Conservation (phyloP, 2,113 vertebrate genomes). For the Chaenogobius annularis region DNA sequence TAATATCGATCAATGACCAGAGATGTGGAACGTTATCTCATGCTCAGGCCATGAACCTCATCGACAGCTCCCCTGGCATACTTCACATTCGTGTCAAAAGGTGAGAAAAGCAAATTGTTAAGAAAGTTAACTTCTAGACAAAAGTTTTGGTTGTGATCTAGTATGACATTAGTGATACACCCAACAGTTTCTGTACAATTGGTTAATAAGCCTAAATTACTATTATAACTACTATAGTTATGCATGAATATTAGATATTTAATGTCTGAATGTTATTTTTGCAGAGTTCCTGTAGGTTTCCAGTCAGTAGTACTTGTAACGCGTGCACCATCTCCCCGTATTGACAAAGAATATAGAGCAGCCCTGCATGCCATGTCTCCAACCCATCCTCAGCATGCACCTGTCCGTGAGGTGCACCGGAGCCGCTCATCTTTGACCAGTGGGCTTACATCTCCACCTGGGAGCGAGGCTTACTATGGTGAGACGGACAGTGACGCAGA, state of each 20-base stretch:
- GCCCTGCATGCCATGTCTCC: conserved; percentile 74
- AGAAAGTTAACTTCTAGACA: background rate
- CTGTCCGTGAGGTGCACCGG: conserved; percentile 66
- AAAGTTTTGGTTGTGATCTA: background rate
- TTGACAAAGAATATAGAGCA: conserved; percentile 81
- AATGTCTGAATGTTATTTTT: background rate
- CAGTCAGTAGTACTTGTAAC: conserved; percentile 80
- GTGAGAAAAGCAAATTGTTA: conserved; percentile 70
- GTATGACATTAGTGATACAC: background rate
- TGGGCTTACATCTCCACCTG: conserved; percentile 87
- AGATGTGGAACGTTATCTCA: conserved; percentile 88
- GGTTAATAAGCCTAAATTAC: background rate
- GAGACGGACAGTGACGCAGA: conserved; percentile 97
- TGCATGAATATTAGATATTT: background rate
- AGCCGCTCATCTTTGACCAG: conserved; percentile 68
- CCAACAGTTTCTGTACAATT: background rate
- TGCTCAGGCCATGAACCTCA: conserved; percentile 92
- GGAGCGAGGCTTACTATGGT: conserved; percentile 95
- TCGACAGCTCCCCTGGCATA: conserved; percentile 84
- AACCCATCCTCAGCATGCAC: conserved; percentile 58
- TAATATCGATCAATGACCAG: conserved; percentile 91
- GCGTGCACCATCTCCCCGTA: conserved; percentile 78
- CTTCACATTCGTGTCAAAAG: conserved; percentile 86
- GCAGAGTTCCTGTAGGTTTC: conserved; percentile 75
- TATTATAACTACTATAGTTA: too few species aligned